Evolutionary conservation across 2,888 invertebrate genomes (phyloP), one percentile per base, ranked within the genome.

Genomic region (Heteropelma amictum): DNA sequence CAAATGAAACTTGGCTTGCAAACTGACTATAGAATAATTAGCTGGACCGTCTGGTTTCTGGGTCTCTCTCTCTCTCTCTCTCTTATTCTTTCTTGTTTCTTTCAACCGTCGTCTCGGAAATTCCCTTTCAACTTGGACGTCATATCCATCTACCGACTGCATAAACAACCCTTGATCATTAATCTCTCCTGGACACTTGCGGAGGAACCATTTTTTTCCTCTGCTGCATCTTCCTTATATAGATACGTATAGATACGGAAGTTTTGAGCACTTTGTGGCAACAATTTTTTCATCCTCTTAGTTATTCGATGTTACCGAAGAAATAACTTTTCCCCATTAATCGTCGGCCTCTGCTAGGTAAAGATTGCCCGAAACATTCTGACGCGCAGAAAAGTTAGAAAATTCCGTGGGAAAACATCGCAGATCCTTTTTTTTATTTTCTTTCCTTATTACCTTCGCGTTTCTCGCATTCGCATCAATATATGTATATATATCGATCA

Each of bases 151-250:
- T 28, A 56, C 38, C 54, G 14, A 56, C 56, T 63, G 56, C 63
- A 63, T 71, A 63, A 71, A 56, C 45, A 30, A 42, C 14, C n/a
- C n/a, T 35, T 21, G 56, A 49, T 38, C 56, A 63, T 54, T 63
- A 56, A 56, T 53, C 23, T 35, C n/a, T 10, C 51, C 49, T 7
- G 23, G 49, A 53, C 38, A 28, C 2, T 21, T 21, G 33, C 26
- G 28, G 35, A 33, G 35, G 4, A 19, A 14, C 6, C 14, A 1
- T 23, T 42, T 35, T 51, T 5, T 38, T 30, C 3, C 12, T 51
- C 3, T 51, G 4, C 26, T 10, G 23, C n/a, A n/a, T 19, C 19
- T 26, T 23, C 7, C 23, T 26, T 7, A 14, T 51, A 49, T 26
- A 33, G 26, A 38, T 1, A 51, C 28, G 42, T 28, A 19, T 38